Evolutionary conservation across 2,797 vertebrate species (phyloP).

Genomic region (Tangara arthus): DNA sequence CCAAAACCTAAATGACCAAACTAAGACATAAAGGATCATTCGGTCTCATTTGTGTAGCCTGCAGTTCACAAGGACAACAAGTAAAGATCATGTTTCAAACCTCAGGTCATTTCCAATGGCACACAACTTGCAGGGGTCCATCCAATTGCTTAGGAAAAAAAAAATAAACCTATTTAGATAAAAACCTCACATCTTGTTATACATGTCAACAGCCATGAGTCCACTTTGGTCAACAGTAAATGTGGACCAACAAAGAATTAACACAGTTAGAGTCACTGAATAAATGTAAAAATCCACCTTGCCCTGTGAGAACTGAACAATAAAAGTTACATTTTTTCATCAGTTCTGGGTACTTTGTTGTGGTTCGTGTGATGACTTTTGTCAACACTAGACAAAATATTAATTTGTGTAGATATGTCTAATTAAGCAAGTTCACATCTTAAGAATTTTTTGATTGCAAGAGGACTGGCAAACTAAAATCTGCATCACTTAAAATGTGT

Average conservation of each 20-base stretch:
- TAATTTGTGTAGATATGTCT: neutral
- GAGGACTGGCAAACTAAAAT: neutral
- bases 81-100: neutral
- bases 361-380: neutral
- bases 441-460: neutral
- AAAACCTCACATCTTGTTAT: neutral
- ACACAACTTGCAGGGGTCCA: neutral
- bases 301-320: neutral
- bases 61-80: neutral
- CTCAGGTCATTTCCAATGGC: neutral
- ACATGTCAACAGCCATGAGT: neutral
- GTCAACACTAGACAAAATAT: neutral
- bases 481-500: conserved; percentile 2
- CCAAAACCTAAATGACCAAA: neutral
- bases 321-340: neutral
- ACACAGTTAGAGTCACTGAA: neutral
- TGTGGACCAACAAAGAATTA: neutral
- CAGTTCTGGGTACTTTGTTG: neutral
- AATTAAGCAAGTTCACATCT: neutral
- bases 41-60: neutral
- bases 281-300: neutral
- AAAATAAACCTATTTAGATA: neutral
- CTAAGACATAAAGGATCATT: neutral
- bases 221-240: neutral
- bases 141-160: neutral